Evolutionary conservation across 2,113 vertebrate genomes (phyloP).

Genomic region (Hippoglossus stenolepis): DNA sequence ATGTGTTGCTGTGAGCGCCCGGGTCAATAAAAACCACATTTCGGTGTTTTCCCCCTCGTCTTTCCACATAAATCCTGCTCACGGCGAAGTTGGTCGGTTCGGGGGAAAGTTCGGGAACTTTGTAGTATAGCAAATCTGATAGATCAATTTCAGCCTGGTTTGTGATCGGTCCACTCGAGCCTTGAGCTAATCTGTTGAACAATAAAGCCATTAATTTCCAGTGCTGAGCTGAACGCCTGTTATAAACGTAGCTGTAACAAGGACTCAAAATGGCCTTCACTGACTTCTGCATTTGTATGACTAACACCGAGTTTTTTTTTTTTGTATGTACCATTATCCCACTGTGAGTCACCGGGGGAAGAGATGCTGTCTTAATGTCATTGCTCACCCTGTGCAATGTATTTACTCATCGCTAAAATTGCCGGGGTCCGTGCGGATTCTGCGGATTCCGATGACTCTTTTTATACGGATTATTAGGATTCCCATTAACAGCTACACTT

Average conservation of each 20-base stretch:
- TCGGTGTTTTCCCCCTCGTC: neutral
- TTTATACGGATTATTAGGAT: slow-evolving; percentile 19
- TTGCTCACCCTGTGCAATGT: slow-evolving; percentile 33
- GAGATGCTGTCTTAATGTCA: slow-evolving; percentile 7
- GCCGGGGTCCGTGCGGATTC: neutral
- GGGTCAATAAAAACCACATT: slow-evolving; percentile 50
- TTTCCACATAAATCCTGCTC: slow-evolving; percentile 4
- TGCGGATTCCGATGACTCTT: neutral
- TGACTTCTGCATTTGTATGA: too few species aligned
- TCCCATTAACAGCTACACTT: slow-evolving; percentile 23
- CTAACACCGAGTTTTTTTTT: neutral
- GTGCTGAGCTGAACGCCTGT: neutral
- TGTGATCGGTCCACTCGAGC: too few species aligned
- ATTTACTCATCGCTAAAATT: slow-evolving; percentile 21
- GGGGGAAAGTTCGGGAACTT: neutral
- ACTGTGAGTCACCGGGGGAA: slow-evolving; percentile 55
- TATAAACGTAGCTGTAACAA: slow-evolving; percentile 24
- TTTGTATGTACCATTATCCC: slow-evolving; percentile 42
- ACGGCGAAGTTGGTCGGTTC: neutral
- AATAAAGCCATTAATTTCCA: slow-evolving; percentile 13
- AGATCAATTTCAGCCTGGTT: too few species aligned
- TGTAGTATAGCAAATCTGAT: too few species aligned
- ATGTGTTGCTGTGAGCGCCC: slow-evolving; percentile 25
- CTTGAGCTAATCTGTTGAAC: slow-evolving; percentile 5
- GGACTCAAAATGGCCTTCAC: neutral